These are phyloP conservation scores for Maniola jurtina DNA, from an alignment of 1,140 invertebrate species.

Conservation along the genomic window DNA sequence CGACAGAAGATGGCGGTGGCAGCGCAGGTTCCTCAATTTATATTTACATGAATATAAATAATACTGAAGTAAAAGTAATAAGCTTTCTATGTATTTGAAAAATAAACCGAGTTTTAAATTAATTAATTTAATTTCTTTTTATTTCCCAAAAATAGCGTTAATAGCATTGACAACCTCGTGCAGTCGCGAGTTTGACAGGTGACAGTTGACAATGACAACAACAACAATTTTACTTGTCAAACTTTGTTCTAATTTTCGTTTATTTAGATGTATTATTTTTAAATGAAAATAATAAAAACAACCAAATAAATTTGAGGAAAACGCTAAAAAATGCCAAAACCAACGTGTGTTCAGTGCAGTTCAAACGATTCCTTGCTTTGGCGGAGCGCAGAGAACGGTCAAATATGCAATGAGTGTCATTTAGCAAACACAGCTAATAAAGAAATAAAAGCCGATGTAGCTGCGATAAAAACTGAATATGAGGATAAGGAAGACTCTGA, in stretches of 20 bases:
- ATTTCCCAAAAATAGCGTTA: too few species aligned
- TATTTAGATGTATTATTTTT: slow-evolving; percentile 12
- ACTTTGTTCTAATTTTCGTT: background rate
- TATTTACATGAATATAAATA: too few species aligned
- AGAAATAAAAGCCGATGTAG: slow-evolving; percentile 45
- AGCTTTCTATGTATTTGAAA: too few species aligned
- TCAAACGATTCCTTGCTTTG: slow-evolving; percentile 70
- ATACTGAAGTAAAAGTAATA: too few species aligned
- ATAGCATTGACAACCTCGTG: too few species aligned
- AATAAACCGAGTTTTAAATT: too few species aligned
- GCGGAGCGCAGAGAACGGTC: slow-evolving; percentile 69
- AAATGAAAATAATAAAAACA: slow-evolving; percentile 13
- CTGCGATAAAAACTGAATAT: slow-evolving; percentile 53
- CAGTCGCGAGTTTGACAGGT: background rate
- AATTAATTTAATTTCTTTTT: too few species aligned
- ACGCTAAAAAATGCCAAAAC: slow-evolving; percentile 66
- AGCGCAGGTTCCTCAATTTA: too few species aligned
- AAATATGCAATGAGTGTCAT: slow-evolving; percentile 76
- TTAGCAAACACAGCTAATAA: slow-evolving; percentile 56
- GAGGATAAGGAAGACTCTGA: slow-evolving; percentile 60
- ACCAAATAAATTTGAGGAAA: slow-evolving; percentile 14
- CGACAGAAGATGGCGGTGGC: slow-evolving; percentile 12
- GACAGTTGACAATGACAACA: background rate
- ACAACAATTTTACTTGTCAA: background rate
- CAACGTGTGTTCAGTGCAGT: slow-evolving; percentile 69